These are phyloP conservation scores for Emydura subglobosa DNA, from an alignment of 2,113 vertebrate genomes.

Conservation along the genomic window DNA sequence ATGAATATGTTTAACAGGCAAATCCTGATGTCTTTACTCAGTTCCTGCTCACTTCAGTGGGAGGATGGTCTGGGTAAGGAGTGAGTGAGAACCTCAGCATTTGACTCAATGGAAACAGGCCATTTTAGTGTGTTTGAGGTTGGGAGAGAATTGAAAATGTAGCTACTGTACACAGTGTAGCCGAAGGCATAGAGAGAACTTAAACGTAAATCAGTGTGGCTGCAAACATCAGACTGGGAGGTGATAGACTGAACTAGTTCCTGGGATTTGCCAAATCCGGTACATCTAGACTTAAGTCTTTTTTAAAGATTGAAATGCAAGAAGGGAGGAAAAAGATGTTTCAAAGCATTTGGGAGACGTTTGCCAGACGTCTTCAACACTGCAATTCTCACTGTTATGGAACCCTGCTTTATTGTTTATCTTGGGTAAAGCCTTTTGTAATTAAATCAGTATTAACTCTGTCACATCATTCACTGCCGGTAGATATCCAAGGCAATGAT, in stretches of 20 bases:
- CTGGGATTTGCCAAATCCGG: slow-evolving; percentile 24
- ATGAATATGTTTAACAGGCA: not conserved
- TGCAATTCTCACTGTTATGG: slow-evolving; percentile 57
- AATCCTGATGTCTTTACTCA: not conserved
- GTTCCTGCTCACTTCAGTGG: not conserved
- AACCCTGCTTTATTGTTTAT: slow-evolving; percentile 56
- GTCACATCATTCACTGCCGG: slow-evolving; percentile 60
- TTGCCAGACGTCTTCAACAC: slow-evolving; percentile 40
- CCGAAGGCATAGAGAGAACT: not conserved
- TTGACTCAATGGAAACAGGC: not conserved
- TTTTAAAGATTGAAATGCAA: not conserved
- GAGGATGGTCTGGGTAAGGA: not conserved
- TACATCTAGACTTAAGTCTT: not conserved
- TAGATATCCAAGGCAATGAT: slow-evolving; percentile 66
- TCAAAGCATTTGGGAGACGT: not conserved
- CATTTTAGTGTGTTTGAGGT: accelerated
- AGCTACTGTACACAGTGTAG: not conserved
- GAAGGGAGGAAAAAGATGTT: not conserved
- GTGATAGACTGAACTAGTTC: slow-evolving; percentile 60
- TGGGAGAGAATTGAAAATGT: not conserved
- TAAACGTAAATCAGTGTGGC: not conserved
- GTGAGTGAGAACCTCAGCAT: not conserved
- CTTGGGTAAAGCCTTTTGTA: slow-evolving; percentile 64
- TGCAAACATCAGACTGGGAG: not conserved
- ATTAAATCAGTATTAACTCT: slow-evolving; percentile 75